phyloP scores from a whole-genome alignment of 2,113 vertebrate genomes.

The Riparia riparia region DNA sequence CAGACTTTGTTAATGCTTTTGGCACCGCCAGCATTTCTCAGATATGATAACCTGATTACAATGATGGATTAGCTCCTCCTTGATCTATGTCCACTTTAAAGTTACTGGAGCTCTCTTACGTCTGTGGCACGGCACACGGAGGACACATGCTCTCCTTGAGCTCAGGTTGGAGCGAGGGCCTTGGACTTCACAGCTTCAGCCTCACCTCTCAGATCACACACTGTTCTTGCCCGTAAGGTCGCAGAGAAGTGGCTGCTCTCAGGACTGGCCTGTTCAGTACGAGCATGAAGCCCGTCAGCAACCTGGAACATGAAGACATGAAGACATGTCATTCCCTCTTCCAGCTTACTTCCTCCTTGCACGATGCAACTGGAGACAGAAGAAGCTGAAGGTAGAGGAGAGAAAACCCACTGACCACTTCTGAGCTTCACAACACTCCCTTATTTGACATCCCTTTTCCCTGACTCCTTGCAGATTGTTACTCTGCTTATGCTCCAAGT shows the following conservation, averaged over 20 bases:
- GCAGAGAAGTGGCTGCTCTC: background rate
- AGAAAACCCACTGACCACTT: background rate
- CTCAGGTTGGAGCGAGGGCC: background rate
- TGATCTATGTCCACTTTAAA: background rate
- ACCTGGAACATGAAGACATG: rapidly evolving
- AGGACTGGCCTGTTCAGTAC: background rate
- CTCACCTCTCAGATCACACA: background rate
- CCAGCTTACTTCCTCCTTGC: background rate
- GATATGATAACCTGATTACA: background rate
- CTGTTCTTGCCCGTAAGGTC: background rate
- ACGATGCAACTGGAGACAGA: background rate
- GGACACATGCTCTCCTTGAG: background rate
- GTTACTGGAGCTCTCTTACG: background rate
- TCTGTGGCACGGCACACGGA: background rate
- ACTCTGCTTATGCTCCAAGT: background rate
- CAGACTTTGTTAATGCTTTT: background rate
- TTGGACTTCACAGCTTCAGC: background rate
- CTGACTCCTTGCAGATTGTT: background rate
- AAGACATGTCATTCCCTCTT: background rate
- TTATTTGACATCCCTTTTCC: background rate
- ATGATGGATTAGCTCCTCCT: background rate
- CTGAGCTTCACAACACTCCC: background rate
- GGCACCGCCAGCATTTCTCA: background rate
- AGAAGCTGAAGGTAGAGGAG: background rate
- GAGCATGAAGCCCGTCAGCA: background rate